phyloP scores from a whole-genome alignment of 2,888 invertebrate genomes.

The Standfussiana lucernea region DNA sequence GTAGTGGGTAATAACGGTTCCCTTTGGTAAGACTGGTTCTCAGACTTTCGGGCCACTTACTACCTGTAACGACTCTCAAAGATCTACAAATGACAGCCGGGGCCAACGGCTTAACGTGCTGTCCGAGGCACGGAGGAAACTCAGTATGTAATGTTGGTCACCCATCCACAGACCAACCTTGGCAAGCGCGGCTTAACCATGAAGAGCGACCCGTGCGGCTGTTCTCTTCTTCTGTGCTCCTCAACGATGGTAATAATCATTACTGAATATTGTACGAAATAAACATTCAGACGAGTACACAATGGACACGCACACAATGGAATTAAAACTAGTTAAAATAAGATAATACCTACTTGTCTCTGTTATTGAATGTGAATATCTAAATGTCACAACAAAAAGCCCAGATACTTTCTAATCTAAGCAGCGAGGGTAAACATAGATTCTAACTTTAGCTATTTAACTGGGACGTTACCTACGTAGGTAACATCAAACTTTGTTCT shows the following conservation, averaged over 20 bases:
- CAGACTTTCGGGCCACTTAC: too few species aligned
- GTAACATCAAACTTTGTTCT: conserved; percentile 47
- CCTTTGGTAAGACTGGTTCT: too few species aligned
- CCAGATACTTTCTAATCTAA: conserved; percentile 10
- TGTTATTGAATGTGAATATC: background rate
- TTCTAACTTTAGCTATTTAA: conserved; percentile 29
- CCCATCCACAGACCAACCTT: too few species aligned
- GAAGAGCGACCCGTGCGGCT: too few species aligned
- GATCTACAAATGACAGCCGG: too few species aligned
- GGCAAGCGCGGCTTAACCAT: too few species aligned
- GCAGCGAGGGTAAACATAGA: conserved; percentile 10
- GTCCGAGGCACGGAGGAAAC: too few species aligned
- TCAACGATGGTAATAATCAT: background rate
- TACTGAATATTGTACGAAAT: background rate
- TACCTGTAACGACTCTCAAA: too few species aligned
- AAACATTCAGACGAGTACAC: background rate
- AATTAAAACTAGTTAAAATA: background rate
- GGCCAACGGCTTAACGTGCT: too few species aligned
- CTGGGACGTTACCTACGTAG: conserved; percentile 10
- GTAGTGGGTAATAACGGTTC: too few species aligned
- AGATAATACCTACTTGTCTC: background rate
- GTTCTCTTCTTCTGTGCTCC: too few species aligned
- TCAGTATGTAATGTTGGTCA: too few species aligned
- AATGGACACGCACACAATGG: background rate
- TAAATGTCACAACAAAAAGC: conserved; percentile 4